Conservation (phyloP, 1,140 invertebrate species). For the Halesus radiatus region DNA sequence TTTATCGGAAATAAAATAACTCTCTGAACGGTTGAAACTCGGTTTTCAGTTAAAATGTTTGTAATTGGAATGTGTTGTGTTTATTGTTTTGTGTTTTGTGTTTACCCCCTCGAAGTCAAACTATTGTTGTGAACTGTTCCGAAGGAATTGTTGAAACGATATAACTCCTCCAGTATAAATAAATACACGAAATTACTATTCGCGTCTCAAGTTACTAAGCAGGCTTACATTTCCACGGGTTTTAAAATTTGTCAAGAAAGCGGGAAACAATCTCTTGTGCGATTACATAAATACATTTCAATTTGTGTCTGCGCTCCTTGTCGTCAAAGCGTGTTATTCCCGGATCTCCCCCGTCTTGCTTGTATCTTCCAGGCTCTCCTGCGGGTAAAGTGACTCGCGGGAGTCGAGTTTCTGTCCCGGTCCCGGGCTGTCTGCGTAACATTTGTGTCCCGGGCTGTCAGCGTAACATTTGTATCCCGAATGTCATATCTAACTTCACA, state of each 20-base stretch:
- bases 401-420: slow-evolving; percentile 24
- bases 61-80: no score
- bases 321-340: slow-evolving; percentile 30
- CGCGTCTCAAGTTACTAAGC: background rate
- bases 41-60: no score
- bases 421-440: slow-evolving; percentile 28
- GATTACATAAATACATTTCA: slow-evolving; percentile 33
- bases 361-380: background rate
- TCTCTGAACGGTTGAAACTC: no score
- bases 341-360: background rate
- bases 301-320: slow-evolving; percentile 22
- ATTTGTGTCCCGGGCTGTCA: slow-evolving; percentile 39
- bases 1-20: no score
- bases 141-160: no score
- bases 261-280: slow-evolving; percentile 23
- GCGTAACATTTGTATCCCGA: slow-evolving; percentile 36
- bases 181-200: background rate
- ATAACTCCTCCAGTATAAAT: no score
- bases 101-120: no score
- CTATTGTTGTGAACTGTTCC: no score
- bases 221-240: background rate
- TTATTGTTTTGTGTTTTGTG: no score
- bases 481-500: slow-evolving; percentile 37
- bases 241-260: slow-evolving; percentile 11
- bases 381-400: slow-evolving; percentile 31